Evolutionary conservation across 92 coral and sea anemone genomes (phyloP).

Genomic region (Zoanthus sansibaricus): DNA sequence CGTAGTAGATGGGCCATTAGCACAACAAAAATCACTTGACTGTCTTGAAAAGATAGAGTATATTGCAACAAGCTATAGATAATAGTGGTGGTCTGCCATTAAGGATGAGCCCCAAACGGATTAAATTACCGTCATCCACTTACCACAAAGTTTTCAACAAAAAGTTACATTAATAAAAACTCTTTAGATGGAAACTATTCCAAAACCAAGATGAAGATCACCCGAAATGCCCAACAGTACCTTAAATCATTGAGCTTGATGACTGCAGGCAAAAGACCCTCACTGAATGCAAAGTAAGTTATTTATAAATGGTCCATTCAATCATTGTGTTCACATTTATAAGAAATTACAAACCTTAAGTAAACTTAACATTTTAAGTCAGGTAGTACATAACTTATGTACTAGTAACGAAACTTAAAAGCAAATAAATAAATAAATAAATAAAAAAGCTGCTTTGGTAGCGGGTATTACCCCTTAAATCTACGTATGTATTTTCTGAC

Average conservation of each 20-base stretch:
- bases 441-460: not conserved
- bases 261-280: not conserved
- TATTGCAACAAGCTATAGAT: not conserved
- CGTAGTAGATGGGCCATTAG: slow-evolving; percentile 13
- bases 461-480: not conserved
- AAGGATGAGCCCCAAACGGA: not conserved
- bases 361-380: not conserved
- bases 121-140: slow-evolving; percentile 4
- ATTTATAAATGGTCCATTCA: not conserved
- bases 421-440: not conserved
- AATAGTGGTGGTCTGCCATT: slow-evolving; percentile 15
- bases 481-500: slow-evolving; percentile 2
- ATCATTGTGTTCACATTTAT: not conserved
- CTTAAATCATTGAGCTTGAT: slow-evolving; percentile 9
- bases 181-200: not conserved
- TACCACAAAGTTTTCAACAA: slow-evolving; percentile 17
- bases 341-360: not conserved
- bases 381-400: not conserved
- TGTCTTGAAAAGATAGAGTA: not conserved
- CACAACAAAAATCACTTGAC: not conserved
- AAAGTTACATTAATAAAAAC: slow-evolving; percentile 1
- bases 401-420: not conserved
- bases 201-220: slow-evolving; percentile 10
- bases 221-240: slow-evolving; percentile 15
- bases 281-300: not conserved